phyloP scores from a whole-genome alignment of 2,113 vertebrate species.

The Brachypodius melanocephalos region DNA sequence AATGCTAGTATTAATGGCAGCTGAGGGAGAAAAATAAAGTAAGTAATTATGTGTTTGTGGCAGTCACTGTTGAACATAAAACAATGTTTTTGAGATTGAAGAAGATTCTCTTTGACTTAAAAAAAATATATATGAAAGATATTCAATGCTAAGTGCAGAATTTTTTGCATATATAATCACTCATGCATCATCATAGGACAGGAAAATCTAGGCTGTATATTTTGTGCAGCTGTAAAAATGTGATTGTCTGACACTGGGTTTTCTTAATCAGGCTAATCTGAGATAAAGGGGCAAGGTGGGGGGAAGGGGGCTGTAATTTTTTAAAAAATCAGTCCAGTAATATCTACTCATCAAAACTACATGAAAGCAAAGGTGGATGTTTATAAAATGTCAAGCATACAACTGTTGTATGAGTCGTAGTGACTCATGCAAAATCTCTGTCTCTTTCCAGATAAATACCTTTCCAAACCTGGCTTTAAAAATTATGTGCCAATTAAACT shows the following conservation, averaged over 20 bases:
- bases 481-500: not conserved
- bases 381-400: not conserved
- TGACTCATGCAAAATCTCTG: not conserved
- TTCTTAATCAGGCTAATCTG: not conserved
- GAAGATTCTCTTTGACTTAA: not conserved
- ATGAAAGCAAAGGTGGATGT: accelerated
- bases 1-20: not conserved
- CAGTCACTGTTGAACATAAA: not conserved
- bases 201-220: not conserved
- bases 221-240: not conserved
- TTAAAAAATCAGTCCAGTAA: not conserved
- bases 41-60: not conserved
- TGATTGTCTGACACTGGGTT: accelerated
- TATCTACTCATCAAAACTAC: not conserved
- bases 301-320: accelerated
- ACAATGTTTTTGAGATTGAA: not conserved
- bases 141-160: not conserved
- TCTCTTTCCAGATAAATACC: not conserved
- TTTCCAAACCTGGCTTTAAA: not conserved
- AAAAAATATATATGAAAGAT: not conserved
- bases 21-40: not conserved
- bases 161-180: not conserved
- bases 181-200: accelerated
- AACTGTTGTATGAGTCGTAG: not conserved
- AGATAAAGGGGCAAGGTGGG: not conserved